Base-by-base conservation (phyloP, 2,888 invertebrate genomes). In the Callyntrura sp. region DNA sequence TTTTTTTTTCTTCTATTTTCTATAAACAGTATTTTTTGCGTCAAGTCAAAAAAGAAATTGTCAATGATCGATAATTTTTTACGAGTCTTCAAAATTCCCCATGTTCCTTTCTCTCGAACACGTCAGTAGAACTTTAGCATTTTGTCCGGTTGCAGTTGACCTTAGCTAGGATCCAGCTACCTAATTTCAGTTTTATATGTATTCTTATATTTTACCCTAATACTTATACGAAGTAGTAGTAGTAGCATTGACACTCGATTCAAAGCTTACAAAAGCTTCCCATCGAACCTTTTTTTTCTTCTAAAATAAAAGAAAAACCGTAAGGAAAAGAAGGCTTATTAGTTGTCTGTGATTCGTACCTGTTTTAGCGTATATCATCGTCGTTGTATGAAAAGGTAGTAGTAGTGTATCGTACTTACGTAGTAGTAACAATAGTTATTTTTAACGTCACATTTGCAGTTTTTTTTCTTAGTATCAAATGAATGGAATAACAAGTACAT, bases 111-210 rank as follows among this genome's bases (percentile, higher is more conserved):
- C 12, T 68, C 43, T 14, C 70, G 45, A 6, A 17, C 70, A 45
- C 1, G 20, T 73, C 43, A 73, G 70, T 45, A 48, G 62, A 25
- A 28, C 11, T 11, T 4, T 60, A 57, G 14, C 45, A 25, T 76
- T n/a, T 51, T 28, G 28, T 78, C 4, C 25, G 14, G 35, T 35
- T 28, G 45, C 57, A 35, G 35, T 35, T 35, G 51, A 62, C 79
- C 68, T 79, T 79, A 86, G 86, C 86, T 86, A 86, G 86, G 65
- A 86, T 23, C 86, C 86, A 86, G 86, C 86, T 86, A 86, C 79
- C 86, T 86, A 86, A 86, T 86, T 86, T 86, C 85, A 70, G 55
- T 76, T 85, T 85, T 28, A 12, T 12, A 28, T 20, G 17, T 73
- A 35, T 35, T 62, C 23, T 23, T 62, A 20, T 23, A n/a, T 62